Evolutionary conservation across 2,888 invertebrate genomes (phyloP).

Genomic region (Andricus quercusramuli): DNA sequence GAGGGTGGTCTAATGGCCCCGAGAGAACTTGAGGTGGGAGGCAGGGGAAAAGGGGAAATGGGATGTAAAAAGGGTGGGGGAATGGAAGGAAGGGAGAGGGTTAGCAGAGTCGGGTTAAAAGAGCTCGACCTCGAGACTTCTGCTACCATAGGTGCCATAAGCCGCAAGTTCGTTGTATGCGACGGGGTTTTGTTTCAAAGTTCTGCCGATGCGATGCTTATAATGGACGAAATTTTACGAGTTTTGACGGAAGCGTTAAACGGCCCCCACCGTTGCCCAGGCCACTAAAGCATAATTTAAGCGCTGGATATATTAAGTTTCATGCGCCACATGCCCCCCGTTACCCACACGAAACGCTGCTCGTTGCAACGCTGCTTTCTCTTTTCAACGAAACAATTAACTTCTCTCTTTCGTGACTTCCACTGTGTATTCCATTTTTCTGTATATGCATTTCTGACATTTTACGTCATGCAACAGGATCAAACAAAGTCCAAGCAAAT

Average conservation of each 20-base stretch:
- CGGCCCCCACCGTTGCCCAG: constrained; percentile 7
- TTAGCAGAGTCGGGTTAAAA: constrained; percentile 46
- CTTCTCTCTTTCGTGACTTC: background rate
- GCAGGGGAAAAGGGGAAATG: constrained; percentile 46
- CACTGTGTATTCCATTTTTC: constrained; percentile 1
- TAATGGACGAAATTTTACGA: constrained; percentile 69
- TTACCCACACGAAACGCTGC: background rate
- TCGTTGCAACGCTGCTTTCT: constrained; percentile 3
- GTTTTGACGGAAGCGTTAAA: constrained; percentile 51
- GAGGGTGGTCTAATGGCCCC: constrained; percentile 68
- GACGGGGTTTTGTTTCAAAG: constrained; percentile 48
- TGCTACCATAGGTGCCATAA: constrained; percentile 52
- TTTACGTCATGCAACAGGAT: constrained; percentile 22
- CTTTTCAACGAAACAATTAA: constrained; percentile 22
- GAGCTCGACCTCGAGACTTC: constrained; percentile 53
- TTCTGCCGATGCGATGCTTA: constrained; percentile 49
- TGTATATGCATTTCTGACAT: background rate
- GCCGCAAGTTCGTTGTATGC: constrained; percentile 47
- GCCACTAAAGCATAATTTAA: constrained; percentile 40
- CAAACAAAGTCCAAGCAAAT: constrained; percentile 21
- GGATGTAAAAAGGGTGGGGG: constrained; percentile 39
- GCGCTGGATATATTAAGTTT: constrained; percentile 38
- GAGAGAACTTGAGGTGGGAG: constrained; percentile 55
- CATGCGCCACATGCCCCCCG: constrained; percentile 36
- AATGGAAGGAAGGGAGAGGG: constrained; percentile 53